Conservation (phyloP, 2,113 vertebrate genomes). For the Struthidea cinerea region DNA sequence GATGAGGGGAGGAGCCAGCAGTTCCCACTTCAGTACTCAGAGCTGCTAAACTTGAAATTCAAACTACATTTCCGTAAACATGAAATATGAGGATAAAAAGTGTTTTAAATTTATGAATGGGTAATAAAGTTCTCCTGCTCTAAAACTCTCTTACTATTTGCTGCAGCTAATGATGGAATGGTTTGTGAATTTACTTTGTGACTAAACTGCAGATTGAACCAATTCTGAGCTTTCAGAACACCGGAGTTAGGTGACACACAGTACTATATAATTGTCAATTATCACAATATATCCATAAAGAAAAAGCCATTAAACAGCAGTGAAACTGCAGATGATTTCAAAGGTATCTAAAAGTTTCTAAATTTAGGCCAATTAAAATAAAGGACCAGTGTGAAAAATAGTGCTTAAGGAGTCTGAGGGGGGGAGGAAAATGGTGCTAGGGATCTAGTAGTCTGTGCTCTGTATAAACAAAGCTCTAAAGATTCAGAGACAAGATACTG, state of each 20-base stretch:
- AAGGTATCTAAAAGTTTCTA: background rate
- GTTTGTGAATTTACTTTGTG: constrained; percentile 28
- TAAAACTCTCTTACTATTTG: background rate
- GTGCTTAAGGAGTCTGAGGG: background rate
- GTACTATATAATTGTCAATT: background rate
- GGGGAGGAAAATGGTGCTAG: background rate
- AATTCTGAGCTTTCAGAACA: background rate
- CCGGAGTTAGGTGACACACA: background rate
- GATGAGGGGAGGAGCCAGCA: background rate
- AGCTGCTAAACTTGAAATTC: background rate
- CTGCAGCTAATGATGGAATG: background rate
- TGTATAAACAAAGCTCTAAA: constrained; percentile 45
- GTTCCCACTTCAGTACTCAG: background rate
- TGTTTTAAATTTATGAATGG: constrained; percentile 17
- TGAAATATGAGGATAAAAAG: background rate
- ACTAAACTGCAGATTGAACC: background rate
- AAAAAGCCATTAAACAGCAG: constrained; percentile 3
- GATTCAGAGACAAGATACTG: background rate
- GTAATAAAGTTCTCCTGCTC: background rate
- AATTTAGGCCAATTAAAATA: constrained; percentile 27
- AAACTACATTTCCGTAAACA: background rate
- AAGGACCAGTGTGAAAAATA: background rate
- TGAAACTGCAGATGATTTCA: background rate
- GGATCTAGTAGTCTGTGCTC: background rate
- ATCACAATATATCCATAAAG: background rate